Evolutionary conservation across 2,888 invertebrate species (phyloP).

Genomic region (Alloplasta piceator): DNA sequence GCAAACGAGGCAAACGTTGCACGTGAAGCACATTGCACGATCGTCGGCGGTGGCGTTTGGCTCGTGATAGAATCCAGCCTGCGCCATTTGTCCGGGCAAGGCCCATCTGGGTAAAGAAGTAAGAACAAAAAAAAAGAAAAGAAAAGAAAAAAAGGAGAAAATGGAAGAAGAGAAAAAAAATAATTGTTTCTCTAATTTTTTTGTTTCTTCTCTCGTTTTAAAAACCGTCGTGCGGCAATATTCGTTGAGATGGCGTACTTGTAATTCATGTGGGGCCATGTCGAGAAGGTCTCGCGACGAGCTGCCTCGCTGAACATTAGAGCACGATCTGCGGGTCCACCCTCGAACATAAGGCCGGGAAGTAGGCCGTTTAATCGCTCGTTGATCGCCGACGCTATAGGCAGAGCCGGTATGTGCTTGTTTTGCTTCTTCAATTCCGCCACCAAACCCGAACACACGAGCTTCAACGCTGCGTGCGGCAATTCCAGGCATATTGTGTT

Average conservation of each 20-base stretch:
- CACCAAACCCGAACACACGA: conserved; percentile 91
- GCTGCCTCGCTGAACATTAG: conserved; percentile 97
- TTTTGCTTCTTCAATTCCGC: conserved; percentile 92
- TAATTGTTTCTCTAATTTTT: conserved; percentile 21
- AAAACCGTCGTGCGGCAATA: conserved; percentile 21
- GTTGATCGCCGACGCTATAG: conserved; percentile 94
- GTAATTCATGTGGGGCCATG: conserved; percentile 99
- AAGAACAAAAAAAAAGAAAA: conserved; percentile 35
- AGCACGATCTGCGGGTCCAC: conserved; percentile 84
- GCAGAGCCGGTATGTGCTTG: conserved; percentile 92
- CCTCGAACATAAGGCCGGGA: conserved; percentile 84
- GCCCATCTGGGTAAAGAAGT: conserved; percentile 90
- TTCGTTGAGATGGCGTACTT: conserved; percentile 86
- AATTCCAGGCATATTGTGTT: conserved; percentile 94
- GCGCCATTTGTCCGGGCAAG: conserved; percentile 97
- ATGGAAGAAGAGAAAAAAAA: conserved; percentile 26
- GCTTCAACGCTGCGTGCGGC: conserved; percentile 91
- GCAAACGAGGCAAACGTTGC: conserved; percentile 96
- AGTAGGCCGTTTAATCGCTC: conserved; percentile 93
- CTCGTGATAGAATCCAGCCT: conserved; percentile 98
- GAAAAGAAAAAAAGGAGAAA: conserved; percentile 17
- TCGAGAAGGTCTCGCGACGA: conserved; percentile 94
- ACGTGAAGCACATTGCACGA: conserved; percentile 98
- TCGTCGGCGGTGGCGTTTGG: conserved; percentile 96
- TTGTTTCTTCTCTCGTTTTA: conserved; percentile 8